Evolutionary conservation across 2,113 vertebrate genomes (phyloP), one percentile per base, ranked within the genome.

Genomic region (Pionites leucogaster): DNA sequence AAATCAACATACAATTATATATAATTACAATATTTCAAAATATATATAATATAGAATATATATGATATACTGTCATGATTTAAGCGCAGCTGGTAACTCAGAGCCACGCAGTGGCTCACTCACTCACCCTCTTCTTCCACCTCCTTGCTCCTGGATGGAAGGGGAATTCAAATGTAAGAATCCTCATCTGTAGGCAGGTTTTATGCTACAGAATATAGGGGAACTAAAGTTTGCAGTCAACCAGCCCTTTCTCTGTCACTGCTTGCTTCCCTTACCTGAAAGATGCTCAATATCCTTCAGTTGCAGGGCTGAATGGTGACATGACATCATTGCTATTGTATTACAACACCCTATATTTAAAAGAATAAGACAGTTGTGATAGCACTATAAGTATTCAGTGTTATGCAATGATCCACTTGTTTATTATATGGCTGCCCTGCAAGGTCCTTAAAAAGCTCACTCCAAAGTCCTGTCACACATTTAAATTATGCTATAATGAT

Each of bases 341-440:
- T 93, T 95, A 90, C 93, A 92, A 68, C 50, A 94, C 92, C 80
- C 84, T 93, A 62, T 95, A 95, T 95, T 95, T 94, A 93, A 90
- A 97, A 86, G 90, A 96, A 96, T 94, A 90, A 90, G 90, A 96
- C 84, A 80, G 75, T 96, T 96, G 87, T 59, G 60, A 69, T 82
- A 62, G 50, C 91, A 55, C 72, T 57, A 75, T 70, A 95, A 84
- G 65, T 78, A n/a, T 76, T 70, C 70, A 47, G 80, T 89, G 76
- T 80, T 76, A 84, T 53, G 24, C 68, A 53, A 46, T 62, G 49
- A 46, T 50, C 14, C 23, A 31, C 31, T 59, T 72, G 28, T 82
- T 78, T 49, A 39, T 35, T 82, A 9, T 19, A 22, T 3, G 9
- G 11, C 69, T 75, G 74, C 31, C 35, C 79, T 71, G 47, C 70